Base-by-base conservation (phyloP, 2,797 vertebrate species). In the Hemitrygon akajei region DNA sequence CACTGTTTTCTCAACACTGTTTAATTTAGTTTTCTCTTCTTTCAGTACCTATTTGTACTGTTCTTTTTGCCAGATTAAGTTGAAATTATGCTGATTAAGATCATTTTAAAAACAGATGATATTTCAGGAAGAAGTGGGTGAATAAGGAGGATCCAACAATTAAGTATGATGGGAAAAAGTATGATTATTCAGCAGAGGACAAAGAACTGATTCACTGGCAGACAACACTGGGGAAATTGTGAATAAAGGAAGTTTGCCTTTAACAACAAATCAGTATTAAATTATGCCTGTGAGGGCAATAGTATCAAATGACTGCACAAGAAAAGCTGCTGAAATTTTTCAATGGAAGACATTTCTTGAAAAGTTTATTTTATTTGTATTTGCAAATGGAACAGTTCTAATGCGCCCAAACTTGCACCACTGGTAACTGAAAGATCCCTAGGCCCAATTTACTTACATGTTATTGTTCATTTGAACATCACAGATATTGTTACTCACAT, bases 51-150 rank as follows among this genome's bases (percentile, higher is more conserved):
- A 18, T 60, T 14, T 11, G 56, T 16, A 20, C 7, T 11, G 56
- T 16, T n/a, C 7, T 89, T 89, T 89, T 22, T 75, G 22, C 71
- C 6, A 25, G 20, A 63, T 20, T 11, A 22, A 69, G 9, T 89
- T 66, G 18, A 37, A 66, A 89, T 20, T 11, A 22, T 89, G n/a
- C 86, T 69, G 86, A 89, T 69, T 37, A 66, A 69, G 34, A 89
- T 7, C 63, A 89, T 89, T 89, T 69, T 63, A 69, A 22, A 34
- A 89, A 34, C 7, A 12, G 27, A 25, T n/a, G 58, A 86, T 63
- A 86, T 69, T 69, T 20, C 1, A 89, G 86, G 86, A 89, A 89
- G 86, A 37, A 1, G 86, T 89, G 86, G 86, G n/a, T 89, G 86
- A 66, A 89, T 69, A n/a, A 11, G n/a, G 63, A 89, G 60, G 60